Conservation (phyloP, 2,113 vertebrate genomes). For the Zosterops borbonicus region DNA sequence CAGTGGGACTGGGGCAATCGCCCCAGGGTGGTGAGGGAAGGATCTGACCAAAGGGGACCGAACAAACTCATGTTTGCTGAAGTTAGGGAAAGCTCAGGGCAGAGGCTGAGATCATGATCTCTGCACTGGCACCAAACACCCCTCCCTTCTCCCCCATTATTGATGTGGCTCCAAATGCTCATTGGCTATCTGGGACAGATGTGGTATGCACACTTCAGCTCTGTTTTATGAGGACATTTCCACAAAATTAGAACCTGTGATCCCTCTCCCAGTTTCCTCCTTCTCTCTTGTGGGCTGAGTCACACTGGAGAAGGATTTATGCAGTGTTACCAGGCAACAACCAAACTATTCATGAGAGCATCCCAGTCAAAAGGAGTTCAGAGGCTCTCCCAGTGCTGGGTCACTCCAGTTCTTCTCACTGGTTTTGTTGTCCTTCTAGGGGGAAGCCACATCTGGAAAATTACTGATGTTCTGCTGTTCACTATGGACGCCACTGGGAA, state of each 20-base stretch:
- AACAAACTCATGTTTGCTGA: not conserved
- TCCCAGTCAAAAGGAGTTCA: not conserved
- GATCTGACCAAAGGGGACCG: not conserved
- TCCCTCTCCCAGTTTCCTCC: not conserved
- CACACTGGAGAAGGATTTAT: not conserved
- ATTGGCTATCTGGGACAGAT: not conserved
- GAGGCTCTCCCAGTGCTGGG: not conserved
- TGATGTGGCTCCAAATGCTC: not conserved
- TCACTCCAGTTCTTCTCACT: not conserved
- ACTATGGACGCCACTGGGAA: not conserved
- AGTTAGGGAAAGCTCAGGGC: not conserved
- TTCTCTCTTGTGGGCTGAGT: not conserved
- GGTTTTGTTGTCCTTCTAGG: not conserved
- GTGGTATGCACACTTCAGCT: fast-evolving
- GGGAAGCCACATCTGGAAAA: conserved; percentile 25
- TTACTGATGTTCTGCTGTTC: conserved; percentile 3
- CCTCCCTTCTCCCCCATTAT: not conserved
- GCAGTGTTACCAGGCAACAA: not conserved
- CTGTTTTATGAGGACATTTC: not conserved
- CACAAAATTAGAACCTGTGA: not conserved
- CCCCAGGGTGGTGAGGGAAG: not conserved
- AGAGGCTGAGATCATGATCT: not conserved
- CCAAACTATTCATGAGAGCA: not conserved
- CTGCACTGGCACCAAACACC: not conserved
- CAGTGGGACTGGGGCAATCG: not conserved